Evolutionary conservation across 2,888 invertebrate genomes (phyloP), one percentile per base, ranked within the genome.

Genomic region (Chloroclystis v-ata): DNA sequence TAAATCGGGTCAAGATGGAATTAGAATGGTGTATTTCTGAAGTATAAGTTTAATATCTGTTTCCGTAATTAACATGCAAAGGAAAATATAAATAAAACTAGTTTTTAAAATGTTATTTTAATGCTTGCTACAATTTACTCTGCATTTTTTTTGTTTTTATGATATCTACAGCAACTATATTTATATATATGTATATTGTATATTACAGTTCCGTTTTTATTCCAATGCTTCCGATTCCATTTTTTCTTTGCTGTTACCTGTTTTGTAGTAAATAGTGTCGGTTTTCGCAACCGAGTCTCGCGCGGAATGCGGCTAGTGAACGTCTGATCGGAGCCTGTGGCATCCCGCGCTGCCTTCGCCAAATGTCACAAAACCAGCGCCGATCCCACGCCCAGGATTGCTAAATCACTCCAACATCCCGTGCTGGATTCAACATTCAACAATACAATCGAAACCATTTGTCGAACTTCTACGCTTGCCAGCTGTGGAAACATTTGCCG

Each of bases 221-320:
- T 5, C 3, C 42, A 37, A 37, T 32, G 44, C 48, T 47, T 37
- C 49, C 28, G 40, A 43, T 43, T 47, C 44, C 11, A 37, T 33
- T 37, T 49, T 48, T 52, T 47, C 40, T 45, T 55, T 48, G 47
- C 43, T 47, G 28, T 43, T 53, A 56, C 56, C 48, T 52, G 59
- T 53, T 56, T 24, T 50, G 50, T 39, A 28, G 54, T 51, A 57
- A 59, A 59, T 62, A 56, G 65, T 65, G 60, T 37, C 47, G 55
- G 59, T 75, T 79, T 79, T 79, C 75, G 78, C 76, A 78, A 79
- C 63, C 38, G 40, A 48, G 59, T 52, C 56, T 59, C 58, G 60
- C 46, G 57, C 56, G 81, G 84, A 84, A 85, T 84, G 83, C 74
- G 77, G 74, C 64, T 59, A 78, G 82, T 80, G 82, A 82, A 83